Evolutionary conservation across 2,888 invertebrate genomes (phyloP).

Genomic region (Phytoseiulus persimilis): DNA sequence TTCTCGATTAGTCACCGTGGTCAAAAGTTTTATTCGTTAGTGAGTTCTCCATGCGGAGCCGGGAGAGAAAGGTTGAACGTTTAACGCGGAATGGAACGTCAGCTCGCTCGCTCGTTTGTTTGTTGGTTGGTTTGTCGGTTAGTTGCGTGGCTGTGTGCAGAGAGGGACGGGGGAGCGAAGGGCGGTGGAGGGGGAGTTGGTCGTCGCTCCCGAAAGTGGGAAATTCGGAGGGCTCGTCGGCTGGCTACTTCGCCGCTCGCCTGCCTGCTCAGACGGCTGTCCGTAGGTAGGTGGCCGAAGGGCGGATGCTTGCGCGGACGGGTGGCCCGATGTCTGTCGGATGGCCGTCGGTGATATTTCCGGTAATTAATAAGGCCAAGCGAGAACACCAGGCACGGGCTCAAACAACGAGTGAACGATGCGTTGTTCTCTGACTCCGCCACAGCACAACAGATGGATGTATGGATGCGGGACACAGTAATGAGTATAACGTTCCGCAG

Average conservation of each 20-base stretch:
- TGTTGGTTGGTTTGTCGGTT: background rate
- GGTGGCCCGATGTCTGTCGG: background rate
- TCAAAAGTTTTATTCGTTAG: background rate
- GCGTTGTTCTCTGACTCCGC: background rate
- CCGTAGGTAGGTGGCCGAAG: background rate
- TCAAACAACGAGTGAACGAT: background rate
- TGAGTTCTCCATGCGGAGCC: background rate
- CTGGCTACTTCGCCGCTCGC: background rate
- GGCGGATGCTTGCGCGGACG: background rate
- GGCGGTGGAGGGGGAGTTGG: no score
- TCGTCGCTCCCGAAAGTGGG: background rate
- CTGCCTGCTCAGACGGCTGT: background rate
- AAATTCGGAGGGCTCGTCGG: background rate
- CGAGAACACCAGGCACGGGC: background rate
- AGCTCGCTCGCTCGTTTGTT: background rate
- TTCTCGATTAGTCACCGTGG: background rate
- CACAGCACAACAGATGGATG: background rate
- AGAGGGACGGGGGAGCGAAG: background rate
- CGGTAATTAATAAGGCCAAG: constrained; percentile 36
- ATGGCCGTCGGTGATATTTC: constrained; percentile 26
- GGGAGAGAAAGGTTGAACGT: background rate
- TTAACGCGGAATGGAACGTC: background rate
- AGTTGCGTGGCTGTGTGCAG: background rate
- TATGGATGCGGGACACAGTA: background rate
- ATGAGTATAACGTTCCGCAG: background rate